Percentiles rank a stretch among this genome's conserved stretches.
phyloP scores from a whole-genome alignment of 2,888 invertebrate genomes.

The Drosophila austrosaltans region DNA sequence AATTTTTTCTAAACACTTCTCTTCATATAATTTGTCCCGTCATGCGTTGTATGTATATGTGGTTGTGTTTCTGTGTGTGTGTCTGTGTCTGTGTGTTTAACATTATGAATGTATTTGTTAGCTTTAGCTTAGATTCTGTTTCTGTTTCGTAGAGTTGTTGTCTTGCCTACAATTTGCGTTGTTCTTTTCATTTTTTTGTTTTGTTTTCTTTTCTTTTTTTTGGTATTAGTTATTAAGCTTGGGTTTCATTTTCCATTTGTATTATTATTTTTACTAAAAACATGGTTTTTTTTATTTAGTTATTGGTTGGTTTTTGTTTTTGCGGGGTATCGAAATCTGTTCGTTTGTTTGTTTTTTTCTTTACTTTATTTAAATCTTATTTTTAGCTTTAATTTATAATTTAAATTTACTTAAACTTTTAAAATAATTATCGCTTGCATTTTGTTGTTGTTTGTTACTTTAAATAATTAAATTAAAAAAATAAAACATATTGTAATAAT shows the following conservation, averaged over 20 bases:
- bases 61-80: conserved; percentile 26
- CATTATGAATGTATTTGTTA: conserved; percentile 48
- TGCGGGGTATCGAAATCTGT: conserved; percentile 44
- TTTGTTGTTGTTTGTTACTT: conserved; percentile 76
- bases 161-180: conserved; percentile 53
- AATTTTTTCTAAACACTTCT: conserved; percentile 76
- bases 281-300: conserved; percentile 49
- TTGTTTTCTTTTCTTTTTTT: conserved; percentile 26
- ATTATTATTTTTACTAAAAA: conserved; percentile 64
- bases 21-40: conserved; percentile 79
- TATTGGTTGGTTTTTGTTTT: conserved; percentile 45
- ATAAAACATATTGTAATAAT: conserved; percentile 79
- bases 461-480: conserved; percentile 83
- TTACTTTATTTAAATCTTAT: conserved; percentile 80
- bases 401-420: conserved; percentile 83
- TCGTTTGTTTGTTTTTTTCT: conserved; percentile 60
- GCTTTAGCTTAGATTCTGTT: conserved; percentile 64
- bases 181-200: conserved; percentile 35
- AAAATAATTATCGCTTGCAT: conserved; percentile 83
- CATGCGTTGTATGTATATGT: conserved; percentile 64
- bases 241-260: conserved; percentile 40
- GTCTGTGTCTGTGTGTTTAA: conserved; percentile 39
- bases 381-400: conserved; percentile 82
- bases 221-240: conserved; percentile 29
- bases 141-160: conserved; percentile 31